These are phyloP conservation scores for Lepidocyrtoides sp. DNA, from an alignment of 2,888 invertebrate species.

Conservation along the genomic window DNA sequence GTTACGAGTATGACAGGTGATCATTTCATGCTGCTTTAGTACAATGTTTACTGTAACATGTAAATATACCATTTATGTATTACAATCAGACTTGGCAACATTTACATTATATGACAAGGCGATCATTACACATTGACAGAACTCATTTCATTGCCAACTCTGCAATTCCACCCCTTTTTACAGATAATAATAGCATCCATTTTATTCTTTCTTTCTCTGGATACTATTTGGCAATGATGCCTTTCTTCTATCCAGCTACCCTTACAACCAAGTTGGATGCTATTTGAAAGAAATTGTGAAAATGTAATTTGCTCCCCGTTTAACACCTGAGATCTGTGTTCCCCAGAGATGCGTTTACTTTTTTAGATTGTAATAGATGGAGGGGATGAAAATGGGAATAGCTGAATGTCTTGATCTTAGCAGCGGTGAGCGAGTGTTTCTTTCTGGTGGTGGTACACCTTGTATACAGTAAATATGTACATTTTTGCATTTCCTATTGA, in stretches of 20 bases:
- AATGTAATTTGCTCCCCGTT: conserved; percentile 85
- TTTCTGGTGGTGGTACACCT: background rate
- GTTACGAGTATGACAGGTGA: background rate
- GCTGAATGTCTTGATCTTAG: conserved; percentile 83
- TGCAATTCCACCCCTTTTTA: conserved; percentile 7
- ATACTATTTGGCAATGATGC: background rate
- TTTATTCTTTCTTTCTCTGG: conserved; percentile 19
- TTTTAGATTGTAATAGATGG: conserved; percentile 80
- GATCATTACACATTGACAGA: conserved; percentile 67
- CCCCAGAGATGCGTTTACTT: conserved; percentile 82
- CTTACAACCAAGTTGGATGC: conserved; percentile 72
- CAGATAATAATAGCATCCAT: conserved; percentile 54
- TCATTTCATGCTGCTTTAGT: background rate
- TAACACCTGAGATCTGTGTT: conserved; percentile 84
- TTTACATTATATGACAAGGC: conserved; percentile 7
- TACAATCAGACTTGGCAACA: background rate
- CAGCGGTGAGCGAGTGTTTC: conserved; percentile 35
- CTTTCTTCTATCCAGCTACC: conserved; percentile 10
- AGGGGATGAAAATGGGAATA: conserved; percentile 81
- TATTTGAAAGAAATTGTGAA: conserved; percentile 83
- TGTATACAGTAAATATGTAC: conserved; percentile 45
- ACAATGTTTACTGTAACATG: background rate
- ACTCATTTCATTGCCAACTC: conserved; percentile 51
- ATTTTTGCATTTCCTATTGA: conserved; percentile 68
- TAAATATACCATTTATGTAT: background rate